Base-by-base conservation (phyloP, 2,797 vertebrate genomes). In the Acipenser oxyrinchus region DNA sequence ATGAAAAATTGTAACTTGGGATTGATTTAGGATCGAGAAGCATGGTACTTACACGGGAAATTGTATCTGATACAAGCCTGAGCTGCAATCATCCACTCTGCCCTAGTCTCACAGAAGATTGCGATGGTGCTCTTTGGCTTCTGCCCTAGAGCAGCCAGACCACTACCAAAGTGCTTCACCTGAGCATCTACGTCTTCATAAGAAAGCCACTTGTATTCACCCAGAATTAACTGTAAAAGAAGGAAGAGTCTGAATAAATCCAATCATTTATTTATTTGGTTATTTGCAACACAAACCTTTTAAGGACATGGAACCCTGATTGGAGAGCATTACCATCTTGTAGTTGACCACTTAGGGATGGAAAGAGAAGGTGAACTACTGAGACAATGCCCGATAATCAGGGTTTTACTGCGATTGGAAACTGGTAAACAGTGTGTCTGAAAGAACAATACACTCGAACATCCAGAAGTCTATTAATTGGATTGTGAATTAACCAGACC, bases 21-120 rank as follows among this genome's bases (percentile, higher is more conserved):
- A 6, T 6, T 6, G 23, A 6, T 13, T n/a, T 13, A 48, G 49
- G 48, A 51, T 1, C 6, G 58, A 7, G 1, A 48, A 49, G 13
- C 60, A 64, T 7, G 83, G 37, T 12, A 87, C 89, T 93, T 86
- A 99, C 97, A 81, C 71, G 96, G 96, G 66, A 98, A 99, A 78
- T 95, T 98, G 78, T 77, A 85, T 75, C 93, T 92, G 81, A 99
- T 98, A 86, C 96, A 99, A 13, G 95, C 72, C 76, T 98, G 95
- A 48, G 95, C 95, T 0, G 91, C 81, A 62, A 99, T 92, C 90
- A 99, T 96, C 97, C 97, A 99, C 66, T 99, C 97, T 0, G 94
- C 93, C 76, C 95, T 85, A 8, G 97, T 99, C 84, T 99, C 96
- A 68, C 97, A 98, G 79, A 99, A 99, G 71, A 99, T 91, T 9